These are phyloP conservation scores for Willisornis vidua DNA, from an alignment of 2,113 vertebrate species.

Conservation along the genomic window DNA sequence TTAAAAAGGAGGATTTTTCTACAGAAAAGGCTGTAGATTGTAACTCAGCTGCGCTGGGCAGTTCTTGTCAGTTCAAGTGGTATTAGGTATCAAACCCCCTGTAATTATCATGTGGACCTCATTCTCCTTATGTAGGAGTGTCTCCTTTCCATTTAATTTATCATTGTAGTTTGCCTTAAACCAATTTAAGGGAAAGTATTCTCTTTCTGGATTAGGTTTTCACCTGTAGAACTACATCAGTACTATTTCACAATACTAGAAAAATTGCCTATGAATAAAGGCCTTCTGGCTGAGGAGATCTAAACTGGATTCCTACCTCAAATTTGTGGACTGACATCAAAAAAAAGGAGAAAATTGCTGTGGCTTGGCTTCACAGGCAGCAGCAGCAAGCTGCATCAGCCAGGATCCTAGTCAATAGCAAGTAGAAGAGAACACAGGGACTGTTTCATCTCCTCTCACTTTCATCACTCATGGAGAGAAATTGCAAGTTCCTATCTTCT, in stretches of 20 bases:
- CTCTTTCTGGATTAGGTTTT: neutral
- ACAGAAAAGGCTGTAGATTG: neutral
- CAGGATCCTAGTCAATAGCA: neutral
- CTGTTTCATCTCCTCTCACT: neutral
- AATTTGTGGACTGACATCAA: neutral
- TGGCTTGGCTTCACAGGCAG: rapidly evolving
- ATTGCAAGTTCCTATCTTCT: neutral
- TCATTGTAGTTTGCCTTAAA: neutral
- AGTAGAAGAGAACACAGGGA: neutral
- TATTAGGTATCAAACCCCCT: neutral
- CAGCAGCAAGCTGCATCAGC: neutral
- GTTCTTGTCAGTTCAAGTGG: neutral
- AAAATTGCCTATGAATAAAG: neutral
- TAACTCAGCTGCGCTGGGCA: neutral
- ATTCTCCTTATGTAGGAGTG: neutral
- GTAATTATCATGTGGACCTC: neutral
- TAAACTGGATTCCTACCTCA: neutral
- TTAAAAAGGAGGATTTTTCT: neutral
- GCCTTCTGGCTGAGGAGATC: neutral
- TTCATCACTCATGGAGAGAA: neutral
- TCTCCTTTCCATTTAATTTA: neutral
- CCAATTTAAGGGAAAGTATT: neutral
- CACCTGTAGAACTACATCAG: neutral
- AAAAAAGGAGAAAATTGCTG: neutral
- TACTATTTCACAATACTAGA: neutral